Base-by-base conservation (phyloP, 2,888 invertebrate genomes). In the Pollenia griseotomentosa region DNA sequence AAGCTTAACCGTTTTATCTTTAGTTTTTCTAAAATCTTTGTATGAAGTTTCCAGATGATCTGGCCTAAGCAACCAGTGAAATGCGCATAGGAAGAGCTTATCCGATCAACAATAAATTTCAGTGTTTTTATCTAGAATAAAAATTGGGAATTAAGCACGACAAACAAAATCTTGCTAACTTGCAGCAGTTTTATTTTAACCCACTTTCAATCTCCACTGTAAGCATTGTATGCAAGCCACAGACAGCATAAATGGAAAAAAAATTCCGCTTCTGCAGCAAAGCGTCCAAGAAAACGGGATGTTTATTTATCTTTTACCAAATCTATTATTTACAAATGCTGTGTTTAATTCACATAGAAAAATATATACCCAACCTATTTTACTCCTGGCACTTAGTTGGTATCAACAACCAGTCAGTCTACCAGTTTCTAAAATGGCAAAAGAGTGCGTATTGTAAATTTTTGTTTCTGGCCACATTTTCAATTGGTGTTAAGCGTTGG, bases 401-500 rank as follows among this genome's bases (percentile, higher is more conserved):
- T 53, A 66, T 46, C 23, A 33, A 33, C n/a, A 23, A 6, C 8
- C n/a, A 33, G 2, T 12, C 16, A 10, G 5, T 33, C 33, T 33
- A 33, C 7, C 19, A 65, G 8, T 44, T 14, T 23, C 12, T 3
- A 57, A 57, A 42, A 12, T 66, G 46, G 55, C 9, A 16, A 3
- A 53, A 16, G 11, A 44, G 57, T 5, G n/a, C n/a, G 16, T 53
- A 19, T 42, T 53, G 44, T 46, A 55, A 46, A 19, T 46, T 46
- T 63, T 73, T 33, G 33, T 57, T n/a, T 73, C 65, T 81, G 73
- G 81, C 73, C 81, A 79, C 59, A 78, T 78, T 74, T 61, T 68
- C 19, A 78, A 42, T 44, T 19, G 46, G 44, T 23, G 44, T 73
- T 57, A 10, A 73, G 57, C 40, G 70, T 71, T 55, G 57, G 55